Evolutionary conservation across 1,140 invertebrate genomes (phyloP).

Genomic region (Bombyx mori): ASM3026992v2 NC_085111.1:8876001-8876500

Average conservation of each 20-base stretch:
- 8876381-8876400: conserved; percentile 24
- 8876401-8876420: conserved; percentile 7
- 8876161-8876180: conserved; percentile 62
- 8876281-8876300: too few species aligned
- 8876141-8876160: conserved; percentile 57
- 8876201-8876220: too few species aligned
- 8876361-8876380: conserved; percentile 27
- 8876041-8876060: conserved; percentile 3
- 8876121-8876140: conserved; percentile 47
- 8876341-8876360: conserved; percentile 1
- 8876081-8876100: conserved; percentile 10
- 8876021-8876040: not conserved
- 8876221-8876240: too few species aligned
- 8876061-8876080: conserved; percentile 41
- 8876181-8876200: conserved; percentile 45
- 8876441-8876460: too few species aligned
- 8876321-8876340: too few species aligned
- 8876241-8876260: too few species aligned
- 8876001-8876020: not conserved
- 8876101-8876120: conserved; percentile 37
- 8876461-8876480: too few species aligned
- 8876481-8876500: not conserved
- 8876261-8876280: too few species aligned
- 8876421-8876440: not conserved
- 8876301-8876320: too few species aligned